Percentiles rank a stretch among this genome's conserved stretches.
phyloP scores from a whole-genome alignment of 2,888 invertebrate species.

The Tiliacea aurago region DNA sequence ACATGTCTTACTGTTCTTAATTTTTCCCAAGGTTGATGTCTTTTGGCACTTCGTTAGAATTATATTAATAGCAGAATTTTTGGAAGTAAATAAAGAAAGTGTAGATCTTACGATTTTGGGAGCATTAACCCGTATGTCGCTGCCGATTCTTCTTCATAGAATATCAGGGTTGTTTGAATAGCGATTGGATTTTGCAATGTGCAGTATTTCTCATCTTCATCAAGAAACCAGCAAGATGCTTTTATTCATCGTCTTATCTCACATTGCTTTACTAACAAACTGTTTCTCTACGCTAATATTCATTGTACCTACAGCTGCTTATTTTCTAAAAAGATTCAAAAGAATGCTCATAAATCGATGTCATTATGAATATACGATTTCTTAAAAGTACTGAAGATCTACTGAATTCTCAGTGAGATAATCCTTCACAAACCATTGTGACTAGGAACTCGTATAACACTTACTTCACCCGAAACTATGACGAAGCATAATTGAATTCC shows the following conservation, averaged over 20 bases:
- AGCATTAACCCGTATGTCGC: slow-evolving; percentile 19
- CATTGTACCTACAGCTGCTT: too few species aligned
- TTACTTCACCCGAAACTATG: slow-evolving; percentile 28
- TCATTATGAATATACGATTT: background rate
- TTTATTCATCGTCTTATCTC: background rate
- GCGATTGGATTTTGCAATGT: background rate
- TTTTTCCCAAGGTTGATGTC: slow-evolving; percentile 29
- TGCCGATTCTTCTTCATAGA: background rate
- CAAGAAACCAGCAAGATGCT: background rate
- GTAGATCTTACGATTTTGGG: slow-evolving; percentile 14
- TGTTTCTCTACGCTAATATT: background rate
- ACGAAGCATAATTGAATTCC: background rate
- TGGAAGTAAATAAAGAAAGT: slow-evolving; percentile 28
- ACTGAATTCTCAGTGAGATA: background rate
- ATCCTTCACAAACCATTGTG: background rate
- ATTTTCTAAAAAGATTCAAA: background rate
- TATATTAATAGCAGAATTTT: slow-evolving; percentile 42
- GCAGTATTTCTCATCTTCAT: background rate
- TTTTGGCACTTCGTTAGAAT: slow-evolving; percentile 43
- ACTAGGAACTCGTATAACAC: background rate
- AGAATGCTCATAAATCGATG: background rate
- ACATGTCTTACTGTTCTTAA: slow-evolving; percentile 26
- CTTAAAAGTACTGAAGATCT: slow-evolving; percentile 1
- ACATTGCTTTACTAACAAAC: background rate
- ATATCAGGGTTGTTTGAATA: background rate